These are phyloP conservation scores for Silurus lanzhouensis DNA, from an alignment of 2,797 vertebrate species.

Conservation along the genomic window DNA sequence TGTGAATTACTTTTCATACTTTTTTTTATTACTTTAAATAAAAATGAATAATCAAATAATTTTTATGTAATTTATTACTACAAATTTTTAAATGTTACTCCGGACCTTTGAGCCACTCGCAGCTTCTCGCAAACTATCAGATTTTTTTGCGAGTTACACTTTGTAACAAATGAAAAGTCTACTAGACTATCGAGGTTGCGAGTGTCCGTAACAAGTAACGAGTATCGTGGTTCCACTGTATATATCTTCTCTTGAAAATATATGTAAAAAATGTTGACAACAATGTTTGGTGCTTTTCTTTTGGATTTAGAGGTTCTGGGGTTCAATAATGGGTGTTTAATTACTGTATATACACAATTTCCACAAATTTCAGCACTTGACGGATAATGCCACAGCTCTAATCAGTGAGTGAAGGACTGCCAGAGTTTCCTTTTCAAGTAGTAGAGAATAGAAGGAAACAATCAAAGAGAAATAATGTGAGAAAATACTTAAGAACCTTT, in stretches of 20 bases:
- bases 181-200: too few relatives aligned
- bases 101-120: too few relatives aligned
- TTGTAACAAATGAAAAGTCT: too few relatives aligned
- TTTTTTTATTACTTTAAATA: too few relatives aligned
- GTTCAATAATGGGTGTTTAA: background rate
- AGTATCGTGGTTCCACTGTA: too few relatives aligned
- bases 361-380: background rate
- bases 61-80: too few relatives aligned
- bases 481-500: background rate
- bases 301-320: background rate
- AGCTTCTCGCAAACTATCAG: too few relatives aligned
- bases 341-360: background rate
- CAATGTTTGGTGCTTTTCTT: background rate
- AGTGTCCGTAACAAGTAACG: too few relatives aligned
- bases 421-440: background rate
- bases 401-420: background rate
- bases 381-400: background rate
- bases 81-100: too few relatives aligned
- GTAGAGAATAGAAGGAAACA: background rate
- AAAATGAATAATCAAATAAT: too few relatives aligned
- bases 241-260: background rate
- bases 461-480: background rate
- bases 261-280: background rate
- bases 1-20: too few relatives aligned
- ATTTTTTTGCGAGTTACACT: too few relatives aligned